phyloP scores from a whole-genome alignment of 2,797 vertebrate species.

The Pseudomugil gertrudae region DNA sequence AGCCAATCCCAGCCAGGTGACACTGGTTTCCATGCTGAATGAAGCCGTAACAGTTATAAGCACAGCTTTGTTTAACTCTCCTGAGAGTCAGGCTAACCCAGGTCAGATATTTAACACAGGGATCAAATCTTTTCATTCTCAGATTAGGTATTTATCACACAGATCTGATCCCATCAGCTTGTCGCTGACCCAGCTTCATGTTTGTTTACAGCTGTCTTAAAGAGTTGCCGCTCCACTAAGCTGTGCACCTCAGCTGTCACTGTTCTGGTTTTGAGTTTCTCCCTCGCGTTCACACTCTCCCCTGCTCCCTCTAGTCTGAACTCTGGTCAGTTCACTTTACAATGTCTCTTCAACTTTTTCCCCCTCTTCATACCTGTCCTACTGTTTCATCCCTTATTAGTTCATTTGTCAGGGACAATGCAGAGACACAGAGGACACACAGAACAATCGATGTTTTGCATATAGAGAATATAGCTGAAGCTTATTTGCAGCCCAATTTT shows the following conservation, averaged over 20 bases:
- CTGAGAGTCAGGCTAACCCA: constrained; percentile 16
- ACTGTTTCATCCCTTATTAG: constrained; percentile 1
- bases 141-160: constrained; percentile 64
- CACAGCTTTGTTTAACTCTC: background rate
- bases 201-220: constrained; percentile 67
- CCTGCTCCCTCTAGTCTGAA: background rate
- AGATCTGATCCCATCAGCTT: constrained; percentile 59
- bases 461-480: too few relatives aligned
- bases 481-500: background rate
- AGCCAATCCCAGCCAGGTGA: too few relatives aligned
- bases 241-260: constrained; percentile 41
- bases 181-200: constrained; percentile 43
- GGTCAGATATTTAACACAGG: constrained; percentile 49
- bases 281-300: background rate
- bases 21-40: too few relatives aligned
- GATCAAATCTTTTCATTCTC: constrained; percentile 47
- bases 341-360: constrained; percentile 2
- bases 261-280: constrained; percentile 18
- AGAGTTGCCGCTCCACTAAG: constrained; percentile 51
- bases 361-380: background rate
- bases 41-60: too few relatives aligned
- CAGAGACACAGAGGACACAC: too few relatives aligned
- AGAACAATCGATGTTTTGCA: too few relatives aligned
- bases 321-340: background rate
- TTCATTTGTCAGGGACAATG: too few relatives aligned